Evolutionary conservation across 2,797 vertebrate species (phyloP).

Genomic region (Muscicapa striata): DNA sequence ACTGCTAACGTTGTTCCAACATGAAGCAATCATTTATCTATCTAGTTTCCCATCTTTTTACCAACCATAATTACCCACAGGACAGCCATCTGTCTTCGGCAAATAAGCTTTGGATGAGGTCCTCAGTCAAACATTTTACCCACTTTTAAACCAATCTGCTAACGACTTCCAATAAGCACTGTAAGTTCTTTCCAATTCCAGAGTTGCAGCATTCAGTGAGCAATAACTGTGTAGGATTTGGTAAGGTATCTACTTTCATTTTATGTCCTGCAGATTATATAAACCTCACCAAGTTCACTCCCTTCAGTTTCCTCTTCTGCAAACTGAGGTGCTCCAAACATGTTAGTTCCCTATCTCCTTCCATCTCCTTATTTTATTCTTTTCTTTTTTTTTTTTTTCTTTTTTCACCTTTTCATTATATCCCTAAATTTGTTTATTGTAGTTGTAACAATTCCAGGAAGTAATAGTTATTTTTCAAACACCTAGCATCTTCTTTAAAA

Average conservation of each 20-base stretch:
- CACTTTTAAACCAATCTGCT: background rate
- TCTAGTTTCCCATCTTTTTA: background rate
- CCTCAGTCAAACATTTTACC: background rate
- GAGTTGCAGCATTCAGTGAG: background rate
- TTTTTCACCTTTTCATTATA: background rate
- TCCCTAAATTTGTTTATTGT: background rate
- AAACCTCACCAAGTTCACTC: background rate
- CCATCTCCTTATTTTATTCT: background rate
- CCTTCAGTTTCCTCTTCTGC: background rate
- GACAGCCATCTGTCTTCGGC: background rate
- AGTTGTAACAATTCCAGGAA: background rate
- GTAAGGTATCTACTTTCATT: background rate
- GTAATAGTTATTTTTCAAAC: background rate
- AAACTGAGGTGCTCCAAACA: background rate
- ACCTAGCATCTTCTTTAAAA: background rate
- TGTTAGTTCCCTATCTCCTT: rapidly evolving
- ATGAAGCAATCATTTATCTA: background rate
- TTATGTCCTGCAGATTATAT: background rate
- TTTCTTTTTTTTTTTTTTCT: background rate
- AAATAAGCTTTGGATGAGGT: background rate
- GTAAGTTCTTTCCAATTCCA: background rate
- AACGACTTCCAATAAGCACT: background rate
- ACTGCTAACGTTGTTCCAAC: background rate
- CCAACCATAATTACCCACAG: background rate
- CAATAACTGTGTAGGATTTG: background rate